Evolutionary conservation across 2,888 invertebrate genomes (phyloP), one percentile per base, ranked within the genome.

Genomic region (Heliconius erato): DNA sequence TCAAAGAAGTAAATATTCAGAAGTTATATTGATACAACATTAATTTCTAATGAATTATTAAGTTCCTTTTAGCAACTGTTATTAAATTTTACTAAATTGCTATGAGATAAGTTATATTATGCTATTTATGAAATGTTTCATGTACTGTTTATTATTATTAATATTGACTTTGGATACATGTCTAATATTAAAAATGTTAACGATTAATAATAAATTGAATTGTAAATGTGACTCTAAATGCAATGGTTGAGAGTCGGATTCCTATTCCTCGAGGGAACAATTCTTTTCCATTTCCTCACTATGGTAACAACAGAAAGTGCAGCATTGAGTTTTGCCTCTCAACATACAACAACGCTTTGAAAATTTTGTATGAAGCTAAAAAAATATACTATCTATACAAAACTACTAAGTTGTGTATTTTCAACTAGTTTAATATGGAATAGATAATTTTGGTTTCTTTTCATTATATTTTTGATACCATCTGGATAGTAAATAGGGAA

Each of bases 1-100:
- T 72, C n/a, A 49, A 72, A 16, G 72, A 72, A 72, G 44, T 44
- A 72, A 44, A 44, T 44, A 71, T 72, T 71, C 69, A 19, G 26
- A 71, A 44, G 71, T 49, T 44, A 72, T 44, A 72, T 44, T n/a
- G 6, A 44, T n/a, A 71, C 14, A 71, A 44, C n/a, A n/a, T 44
- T 44, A 14, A 44, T 7, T 26, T 40, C 14, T 26, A 44, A 44
- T 71, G 40, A 12, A 11, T 40, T n/a, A 71, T n/a, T 35, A 40
- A 23, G 23, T 71, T 71, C 35, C 23, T 23, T 71, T 71, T 72
- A 26, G 14, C 26, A 26, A 26, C 44, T 7, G 23, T 44, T 7
- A 49, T 9, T 3, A 26, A 44, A 72, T 26, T 49, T 35, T n/a
- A 35, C 59, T 35, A 54, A 2, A 49, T 26, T 23, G 16, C 28